These are phyloP conservation scores for Sipha flava DNA, from an alignment of 1,140 invertebrate species.

Conservation along the genomic window DNA sequence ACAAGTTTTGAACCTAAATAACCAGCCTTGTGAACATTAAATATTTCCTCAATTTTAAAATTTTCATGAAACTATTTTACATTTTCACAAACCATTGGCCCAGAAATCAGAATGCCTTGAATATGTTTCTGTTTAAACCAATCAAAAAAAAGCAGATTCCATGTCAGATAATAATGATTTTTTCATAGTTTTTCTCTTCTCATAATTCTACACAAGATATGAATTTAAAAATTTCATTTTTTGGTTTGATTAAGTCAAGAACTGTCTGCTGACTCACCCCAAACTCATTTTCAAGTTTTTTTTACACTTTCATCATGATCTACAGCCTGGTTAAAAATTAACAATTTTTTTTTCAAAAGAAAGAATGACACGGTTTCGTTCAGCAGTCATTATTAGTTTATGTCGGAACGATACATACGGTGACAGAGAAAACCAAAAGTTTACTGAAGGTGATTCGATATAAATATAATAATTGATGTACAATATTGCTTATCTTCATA, in stretches of 20 bases:
- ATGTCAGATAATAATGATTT: background rate
- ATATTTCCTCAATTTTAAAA: background rate
- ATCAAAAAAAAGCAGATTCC: background rate
- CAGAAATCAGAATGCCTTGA: background rate
- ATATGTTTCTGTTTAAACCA: background rate
- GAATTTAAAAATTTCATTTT: conserved; percentile 6
- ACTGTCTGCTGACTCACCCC: background rate
- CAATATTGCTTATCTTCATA: too few relatives aligned
- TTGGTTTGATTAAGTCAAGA: background rate
- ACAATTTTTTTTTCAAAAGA: background rate
- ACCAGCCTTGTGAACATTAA: background rate
- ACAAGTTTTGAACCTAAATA: background rate
- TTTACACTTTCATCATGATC: background rate
- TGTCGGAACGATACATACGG: background rate
- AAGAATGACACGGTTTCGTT: background rate
- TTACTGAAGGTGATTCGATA: background rate
- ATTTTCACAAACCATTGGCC: conserved; percentile 2
- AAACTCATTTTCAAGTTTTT: background rate
- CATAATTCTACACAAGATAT: background rate
- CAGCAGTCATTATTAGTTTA: background rate
- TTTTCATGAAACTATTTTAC: background rate
- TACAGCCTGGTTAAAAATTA: background rate
- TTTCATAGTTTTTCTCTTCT: conserved; percentile 4
- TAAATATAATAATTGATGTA: background rate
- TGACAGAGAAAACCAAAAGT: background rate